phyloP scores from a whole-genome alignment of 2,797 vertebrate genomes.

The Cuniculus paca region DNA sequence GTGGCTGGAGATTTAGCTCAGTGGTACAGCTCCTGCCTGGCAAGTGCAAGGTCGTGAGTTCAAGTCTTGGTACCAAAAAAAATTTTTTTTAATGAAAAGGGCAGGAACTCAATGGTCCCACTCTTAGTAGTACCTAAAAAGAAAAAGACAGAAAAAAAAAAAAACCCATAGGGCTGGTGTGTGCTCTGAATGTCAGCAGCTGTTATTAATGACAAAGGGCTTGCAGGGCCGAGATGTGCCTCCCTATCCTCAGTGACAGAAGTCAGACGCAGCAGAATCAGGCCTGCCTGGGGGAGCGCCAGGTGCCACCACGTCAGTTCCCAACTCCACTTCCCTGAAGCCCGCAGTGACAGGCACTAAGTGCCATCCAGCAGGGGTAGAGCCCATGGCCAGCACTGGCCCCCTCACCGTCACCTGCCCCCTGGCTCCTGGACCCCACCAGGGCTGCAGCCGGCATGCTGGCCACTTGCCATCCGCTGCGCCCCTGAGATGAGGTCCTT shows the following conservation, averaged over 20 bases:
- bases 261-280: rapidly evolving
- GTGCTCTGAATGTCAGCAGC: neutral
- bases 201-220: neutral
- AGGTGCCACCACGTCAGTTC: rapidly evolving
- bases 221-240: neutral
- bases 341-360: neutral
- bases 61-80: no score
- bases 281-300: neutral
- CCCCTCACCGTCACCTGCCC: neutral
- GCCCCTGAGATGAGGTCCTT: neutral
- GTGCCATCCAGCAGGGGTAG: neutral
- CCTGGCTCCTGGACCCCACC: neutral
- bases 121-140: neutral
- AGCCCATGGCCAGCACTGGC: neutral
- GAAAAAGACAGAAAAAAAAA: neutral
- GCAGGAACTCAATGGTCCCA: neutral
- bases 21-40: no score
- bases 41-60: no score
- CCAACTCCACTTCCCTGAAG: neutral
- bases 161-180: neutral
- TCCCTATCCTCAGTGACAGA: neutral
- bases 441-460: neutral
- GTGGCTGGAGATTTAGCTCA: no score
- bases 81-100: neutral
- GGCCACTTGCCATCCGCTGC: neutral